Percentiles rank a stretch among this genome's conserved stretches.
Evolutionary conservation across 2,888 invertebrate species (phyloP).

Genomic region (Caenorhabditis panamensis): DNA sequence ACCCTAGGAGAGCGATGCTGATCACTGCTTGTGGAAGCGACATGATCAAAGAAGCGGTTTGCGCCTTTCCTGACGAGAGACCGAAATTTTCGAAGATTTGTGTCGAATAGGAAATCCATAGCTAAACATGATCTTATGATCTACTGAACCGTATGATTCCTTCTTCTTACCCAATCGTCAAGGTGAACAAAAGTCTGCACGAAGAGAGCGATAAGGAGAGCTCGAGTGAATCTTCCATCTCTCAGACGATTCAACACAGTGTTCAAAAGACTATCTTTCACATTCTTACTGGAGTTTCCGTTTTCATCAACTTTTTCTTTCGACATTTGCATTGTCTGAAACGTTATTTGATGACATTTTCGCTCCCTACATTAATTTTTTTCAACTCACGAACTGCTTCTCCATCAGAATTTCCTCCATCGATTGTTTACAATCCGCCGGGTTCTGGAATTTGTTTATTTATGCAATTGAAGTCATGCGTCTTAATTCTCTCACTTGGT

Average conservation of each 20-base stretch:
- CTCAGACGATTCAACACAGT: slow-evolving; percentile 38
- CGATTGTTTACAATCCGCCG: slow-evolving; percentile 58
- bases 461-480: neutral
- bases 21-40: slow-evolving; percentile 70
- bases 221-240: slow-evolving; percentile 73
- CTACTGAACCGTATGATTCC: neutral
- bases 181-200: slow-evolving; percentile 77
- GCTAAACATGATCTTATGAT: slow-evolving; percentile 60
- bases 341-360: slow-evolving; percentile 16
- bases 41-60: slow-evolving; percentile 74
- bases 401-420: slow-evolving; percentile 62
- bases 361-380: neutral
- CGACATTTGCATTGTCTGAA: slow-evolving; percentile 47
- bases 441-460: slow-evolving; percentile 39
- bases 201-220: slow-evolving; percentile 72
- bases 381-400: slow-evolving; percentile 51
- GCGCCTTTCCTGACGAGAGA: slow-evolving; percentile 67
- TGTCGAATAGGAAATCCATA: slow-evolving; percentile 79
- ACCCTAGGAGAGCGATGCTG: slow-evolving; percentile 68
- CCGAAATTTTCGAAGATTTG: slow-evolving; percentile 77
- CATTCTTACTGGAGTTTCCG: slow-evolving; percentile 51
- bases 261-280: slow-evolving; percentile 2
- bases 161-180: slow-evolving; percentile 76
- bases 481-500: slow-evolving; percentile 60
- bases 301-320: slow-evolving; percentile 60